Evolutionary conservation across 2,797 vertebrate genomes (phyloP).

Genomic region (Sciaenops ocellatus): DNA sequence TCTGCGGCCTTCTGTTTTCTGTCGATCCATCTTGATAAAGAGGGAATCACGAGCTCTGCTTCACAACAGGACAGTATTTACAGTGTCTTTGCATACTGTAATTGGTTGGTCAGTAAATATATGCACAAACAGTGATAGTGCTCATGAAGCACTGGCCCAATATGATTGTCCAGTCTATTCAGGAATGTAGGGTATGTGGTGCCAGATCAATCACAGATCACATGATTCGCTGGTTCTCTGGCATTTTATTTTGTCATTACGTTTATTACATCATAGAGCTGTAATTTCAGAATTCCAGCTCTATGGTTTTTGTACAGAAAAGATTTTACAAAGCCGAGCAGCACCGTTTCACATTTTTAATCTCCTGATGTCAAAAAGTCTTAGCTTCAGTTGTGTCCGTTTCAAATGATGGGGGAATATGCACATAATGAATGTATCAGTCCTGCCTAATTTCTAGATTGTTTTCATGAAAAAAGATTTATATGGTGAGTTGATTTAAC

Average conservation of each 20-base stretch:
- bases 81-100: slow-evolving; percentile 32
- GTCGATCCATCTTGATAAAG: slow-evolving; percentile 14
- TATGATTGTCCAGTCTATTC: slow-evolving; percentile 58
- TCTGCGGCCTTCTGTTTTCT: slow-evolving; percentile 61
- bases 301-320: slow-evolving; percentile 51
- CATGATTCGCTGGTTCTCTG: slow-evolving; percentile 27
- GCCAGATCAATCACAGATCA: slow-evolving; percentile 37
- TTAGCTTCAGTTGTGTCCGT: slow-evolving; percentile 68
- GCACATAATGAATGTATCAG: slow-evolving; percentile 87
- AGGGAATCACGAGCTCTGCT: slow-evolving; percentile 28
- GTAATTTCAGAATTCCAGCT: slow-evolving; percentile 44
- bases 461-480: slow-evolving; percentile 63
- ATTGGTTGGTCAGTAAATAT: slow-evolving; percentile 33
- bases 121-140: slow-evolving; percentile 44
- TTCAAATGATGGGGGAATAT: slow-evolving; percentile 69
- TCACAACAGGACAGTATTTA: slow-evolving; percentile 2
- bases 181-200: slow-evolving; percentile 59
- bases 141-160: slow-evolving; percentile 38
- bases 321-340: slow-evolving; percentile 44
- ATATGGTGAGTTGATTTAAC: slow-evolving; percentile 58
- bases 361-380: slow-evolving; percentile 65
- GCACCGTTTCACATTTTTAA: slow-evolving; percentile 67
- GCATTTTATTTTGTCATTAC: slow-evolving; percentile 31
- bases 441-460: slow-evolving; percentile 78
- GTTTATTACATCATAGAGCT: slow-evolving; percentile 32